Evolutionary conservation across 1,140 invertebrate species (phyloP).

Genomic region (Trichonephila clavipes): DNA sequence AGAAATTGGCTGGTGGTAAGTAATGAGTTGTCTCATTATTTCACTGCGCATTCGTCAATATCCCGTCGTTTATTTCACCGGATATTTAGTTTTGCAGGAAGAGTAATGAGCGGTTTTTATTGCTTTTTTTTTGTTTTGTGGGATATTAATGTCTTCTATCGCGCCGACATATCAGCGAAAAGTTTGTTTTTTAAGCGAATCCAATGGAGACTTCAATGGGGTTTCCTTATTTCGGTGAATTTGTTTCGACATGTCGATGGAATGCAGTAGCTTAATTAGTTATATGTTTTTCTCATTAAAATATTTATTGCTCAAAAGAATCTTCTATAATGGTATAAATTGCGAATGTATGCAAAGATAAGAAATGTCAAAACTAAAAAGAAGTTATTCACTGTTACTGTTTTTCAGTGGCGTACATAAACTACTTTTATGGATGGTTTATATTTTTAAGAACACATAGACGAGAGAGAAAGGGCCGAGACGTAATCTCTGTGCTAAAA

Average conservation of each 20-base stretch:
- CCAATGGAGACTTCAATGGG: background rate
- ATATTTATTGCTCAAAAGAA: too few relatives aligned
- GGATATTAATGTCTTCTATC: background rate
- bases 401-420: too few relatives aligned
- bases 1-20: conserved; percentile 82
- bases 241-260: background rate
- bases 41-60: conserved; percentile 16
- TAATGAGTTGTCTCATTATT: conserved; percentile 59
- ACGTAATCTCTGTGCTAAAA: too few relatives aligned
- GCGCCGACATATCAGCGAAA: background rate
- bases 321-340: too few relatives aligned
- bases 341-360: too few relatives aligned
- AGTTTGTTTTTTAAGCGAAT: background rate
- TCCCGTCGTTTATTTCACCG: conserved; percentile 16
- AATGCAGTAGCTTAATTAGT: background rate
- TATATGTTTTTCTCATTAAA: background rate
- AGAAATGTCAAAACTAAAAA: too few relatives aligned
- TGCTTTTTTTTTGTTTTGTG: background rate
- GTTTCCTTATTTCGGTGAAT: background rate
- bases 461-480: too few relatives aligned
- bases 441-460: too few relatives aligned
- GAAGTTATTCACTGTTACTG: too few relatives aligned
- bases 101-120: background rate
- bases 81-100: background rate
- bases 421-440: too few relatives aligned